These are phyloP conservation scores for Pyrgilauda ruficollis DNA, from an alignment of 2,113 vertebrate genomes.

Conservation along the genomic window DNA sequence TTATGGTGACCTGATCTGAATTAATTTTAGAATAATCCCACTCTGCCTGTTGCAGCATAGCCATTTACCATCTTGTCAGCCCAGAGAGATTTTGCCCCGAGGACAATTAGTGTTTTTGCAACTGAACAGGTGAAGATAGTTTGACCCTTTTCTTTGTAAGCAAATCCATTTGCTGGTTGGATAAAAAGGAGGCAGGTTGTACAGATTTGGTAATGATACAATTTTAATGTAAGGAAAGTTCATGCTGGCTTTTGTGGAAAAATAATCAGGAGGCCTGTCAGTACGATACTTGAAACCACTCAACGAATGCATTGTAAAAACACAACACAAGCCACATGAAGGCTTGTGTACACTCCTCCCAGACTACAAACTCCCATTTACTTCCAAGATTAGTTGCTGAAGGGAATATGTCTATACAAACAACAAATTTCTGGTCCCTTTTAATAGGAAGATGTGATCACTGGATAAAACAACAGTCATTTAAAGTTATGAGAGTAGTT, in stretches of 20 bases:
- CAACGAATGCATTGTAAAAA: background rate
- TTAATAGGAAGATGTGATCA: background rate
- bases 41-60: background rate
- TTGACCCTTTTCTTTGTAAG: background rate
- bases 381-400: accelerated
- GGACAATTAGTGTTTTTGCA: background rate
- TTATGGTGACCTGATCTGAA: background rate
- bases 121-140: background rate
- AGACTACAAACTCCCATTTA: accelerated
- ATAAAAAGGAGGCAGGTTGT: background rate
- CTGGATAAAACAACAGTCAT: background rate
- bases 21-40: background rate
- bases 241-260: background rate
- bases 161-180: background rate
- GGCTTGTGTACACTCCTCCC: background rate
- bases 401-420: background rate
- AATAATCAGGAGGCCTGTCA: background rate
- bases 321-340: background rate
- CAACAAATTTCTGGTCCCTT: background rate
- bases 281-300: background rate
- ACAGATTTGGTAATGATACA: background rate
- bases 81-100: background rate
- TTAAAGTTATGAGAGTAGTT: background rate
- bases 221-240: background rate
- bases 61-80: background rate